Evolutionary conservation across 2,113 vertebrate genomes (phyloP).

Genomic region (Rhynchopsitta pachyrhyncha): DNA sequence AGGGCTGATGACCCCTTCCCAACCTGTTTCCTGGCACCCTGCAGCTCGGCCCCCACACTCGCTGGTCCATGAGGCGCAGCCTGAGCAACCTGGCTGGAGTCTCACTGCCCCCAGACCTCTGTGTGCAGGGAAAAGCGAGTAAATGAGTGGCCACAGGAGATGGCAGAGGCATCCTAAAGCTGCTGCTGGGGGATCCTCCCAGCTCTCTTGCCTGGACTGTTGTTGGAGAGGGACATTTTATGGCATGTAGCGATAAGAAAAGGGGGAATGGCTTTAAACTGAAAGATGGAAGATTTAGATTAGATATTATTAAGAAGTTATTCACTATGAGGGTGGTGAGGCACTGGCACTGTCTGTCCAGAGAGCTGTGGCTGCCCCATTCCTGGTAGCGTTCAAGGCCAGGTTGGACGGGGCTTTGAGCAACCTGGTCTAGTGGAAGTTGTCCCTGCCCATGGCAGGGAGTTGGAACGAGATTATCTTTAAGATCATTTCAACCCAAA

Average conservation of each 20-base stretch:
- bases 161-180: neutral
- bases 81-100: rapidly evolving
- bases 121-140: neutral
- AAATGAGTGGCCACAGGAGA: neutral
- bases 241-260: neutral
- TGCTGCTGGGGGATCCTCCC: neutral
- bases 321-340: neutral
- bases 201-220: neutral
- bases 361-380: neutral
- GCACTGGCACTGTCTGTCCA: neutral
- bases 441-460: neutral
- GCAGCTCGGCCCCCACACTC: neutral
- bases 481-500: neutral
- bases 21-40: neutral
- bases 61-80: neutral
- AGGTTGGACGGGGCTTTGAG: neutral
- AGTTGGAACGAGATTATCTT: neutral
- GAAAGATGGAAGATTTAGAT: neutral
- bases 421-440: neutral
- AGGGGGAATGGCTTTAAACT: neutral
- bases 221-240: neutral
- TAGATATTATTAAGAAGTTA: neutral
- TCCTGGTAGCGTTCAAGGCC: neutral
- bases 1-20: neutral
- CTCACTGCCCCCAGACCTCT: neutral